phyloP scores from a whole-genome alignment of 1,140 invertebrate genomes.

The Helicoverpa zea region DNA sequence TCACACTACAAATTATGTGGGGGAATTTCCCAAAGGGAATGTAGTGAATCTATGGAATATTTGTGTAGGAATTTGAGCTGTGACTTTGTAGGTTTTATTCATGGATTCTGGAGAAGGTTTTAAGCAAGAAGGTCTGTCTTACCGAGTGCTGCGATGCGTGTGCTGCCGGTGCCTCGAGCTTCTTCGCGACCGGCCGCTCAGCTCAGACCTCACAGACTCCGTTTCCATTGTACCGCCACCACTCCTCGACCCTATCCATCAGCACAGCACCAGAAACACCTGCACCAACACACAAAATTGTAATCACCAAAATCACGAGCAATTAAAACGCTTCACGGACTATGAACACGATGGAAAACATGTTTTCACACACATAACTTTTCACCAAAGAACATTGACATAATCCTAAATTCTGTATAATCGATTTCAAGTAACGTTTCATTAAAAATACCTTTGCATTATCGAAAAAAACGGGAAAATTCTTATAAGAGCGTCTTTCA shows the following conservation, averaged over 20 bases:
- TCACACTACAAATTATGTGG: constrained; percentile 14
- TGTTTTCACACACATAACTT: constrained; percentile 55
- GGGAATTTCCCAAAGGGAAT: constrained; percentile 15
- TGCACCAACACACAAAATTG: constrained; percentile 72
- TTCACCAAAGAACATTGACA: neutral
- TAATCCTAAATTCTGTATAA: neutral
- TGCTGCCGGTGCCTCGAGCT: constrained; percentile 88
- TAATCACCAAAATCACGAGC: constrained; percentile 74
- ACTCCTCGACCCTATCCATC: constrained; percentile 71
- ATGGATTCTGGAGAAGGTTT: neutral
- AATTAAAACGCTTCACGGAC: constrained; percentile 81
- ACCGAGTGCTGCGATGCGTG: constrained; percentile 88
- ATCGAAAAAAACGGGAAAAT: constrained; percentile 73
- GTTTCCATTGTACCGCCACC: constrained; percentile 86
- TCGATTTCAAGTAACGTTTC: constrained; percentile 32
- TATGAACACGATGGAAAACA: constrained; percentile 60
- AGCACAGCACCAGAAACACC: constrained; percentile 66
- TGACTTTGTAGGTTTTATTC: neutral
- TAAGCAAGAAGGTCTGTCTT: constrained; percentile 39
- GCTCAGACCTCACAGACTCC: constrained; percentile 89
- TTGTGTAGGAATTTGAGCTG: neutral
- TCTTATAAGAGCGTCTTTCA: constrained; percentile 76
- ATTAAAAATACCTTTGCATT: constrained; percentile 72
- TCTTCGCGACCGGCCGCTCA: constrained; percentile 88
- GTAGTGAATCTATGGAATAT: constrained; percentile 52